Evolutionary conservation across 2,888 invertebrate species (phyloP).

Genomic region (Drosophila rubida): DNA sequence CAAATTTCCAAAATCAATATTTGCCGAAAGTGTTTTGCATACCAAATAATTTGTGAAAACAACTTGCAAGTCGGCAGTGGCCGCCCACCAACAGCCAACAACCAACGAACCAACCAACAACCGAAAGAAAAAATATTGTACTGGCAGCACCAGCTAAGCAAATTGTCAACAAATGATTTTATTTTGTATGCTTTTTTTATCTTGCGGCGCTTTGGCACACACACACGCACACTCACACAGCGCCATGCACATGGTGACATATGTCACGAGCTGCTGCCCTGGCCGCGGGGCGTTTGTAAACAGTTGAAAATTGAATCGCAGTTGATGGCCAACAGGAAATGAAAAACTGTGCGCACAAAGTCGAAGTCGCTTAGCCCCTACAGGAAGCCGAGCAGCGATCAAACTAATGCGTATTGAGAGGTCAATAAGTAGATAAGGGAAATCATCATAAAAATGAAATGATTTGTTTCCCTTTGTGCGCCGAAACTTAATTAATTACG

Average conservation of each 20-base stretch:
- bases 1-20: conserved; percentile 83
- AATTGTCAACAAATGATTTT: conserved; percentile 81
- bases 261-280: conserved; percentile 56
- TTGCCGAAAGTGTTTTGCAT: conserved; percentile 83
- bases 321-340: conserved; percentile 52
- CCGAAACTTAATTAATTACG: conserved; percentile 15
- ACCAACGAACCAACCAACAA: conserved; percentile 4
- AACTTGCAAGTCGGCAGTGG: conserved; percentile 55
- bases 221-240: conserved; percentile 17
- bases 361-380: conserved; percentile 28
- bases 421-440: neutral
- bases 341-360: conserved; percentile 24
- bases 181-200: conserved; percentile 46
- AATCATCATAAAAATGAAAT: neutral
- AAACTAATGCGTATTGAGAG: conserved; percentile 2
- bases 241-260: conserved; percentile 6
- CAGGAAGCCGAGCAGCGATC: neutral
- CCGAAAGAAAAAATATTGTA: conserved; percentile 61
- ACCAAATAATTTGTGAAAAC: conserved; percentile 77
- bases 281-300: conserved; percentile 57
- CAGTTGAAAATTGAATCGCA: conserved; percentile 67
- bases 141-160: conserved; percentile 80
- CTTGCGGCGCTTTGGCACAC: conserved; percentile 43
- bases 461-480: neutral
- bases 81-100: conserved; percentile 2